Conservation (phyloP, 2,797 vertebrate species). For the Cacajao melanocephalus region DNA sequence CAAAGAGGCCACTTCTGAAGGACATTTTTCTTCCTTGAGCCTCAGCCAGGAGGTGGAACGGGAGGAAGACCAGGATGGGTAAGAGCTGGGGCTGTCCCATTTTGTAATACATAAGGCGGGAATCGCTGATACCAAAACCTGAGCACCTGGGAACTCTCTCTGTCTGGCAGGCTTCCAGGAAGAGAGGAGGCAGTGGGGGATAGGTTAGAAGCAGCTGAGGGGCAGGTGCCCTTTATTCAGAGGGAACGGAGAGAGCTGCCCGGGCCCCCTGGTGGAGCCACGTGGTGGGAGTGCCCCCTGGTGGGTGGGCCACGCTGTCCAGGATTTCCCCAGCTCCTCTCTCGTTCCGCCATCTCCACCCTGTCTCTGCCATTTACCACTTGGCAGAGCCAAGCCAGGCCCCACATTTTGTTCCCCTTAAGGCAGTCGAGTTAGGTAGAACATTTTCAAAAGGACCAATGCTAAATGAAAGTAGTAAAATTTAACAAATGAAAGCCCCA, state of each 20-base stretch:
- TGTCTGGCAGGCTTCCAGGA: not conserved
- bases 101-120: not conserved
- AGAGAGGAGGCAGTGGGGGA: not conserved
- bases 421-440: not conserved
- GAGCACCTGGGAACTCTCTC: not conserved
- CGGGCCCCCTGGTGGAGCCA: not conserved
- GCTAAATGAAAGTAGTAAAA: constrained; percentile 5
- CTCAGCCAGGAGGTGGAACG: not conserved
- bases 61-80: not conserved
- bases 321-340: not conserved
- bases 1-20: not conserved
- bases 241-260: not conserved
- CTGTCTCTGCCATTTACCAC: not conserved
- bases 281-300: no score
- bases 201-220: not conserved
- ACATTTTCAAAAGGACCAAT: not conserved
- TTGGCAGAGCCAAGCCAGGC: not conserved
- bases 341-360: not conserved
- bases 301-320: no score
- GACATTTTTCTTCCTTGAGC: not conserved
- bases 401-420: not conserved
- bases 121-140: not conserved
- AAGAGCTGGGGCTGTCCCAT: not conserved
- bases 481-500: not conserved
- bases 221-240: not conserved